These are phyloP conservation scores for Eurystomus glaucurus DNA, from an alignment of 2,797 vertebrate genomes.

Conservation along the genomic window DNA sequence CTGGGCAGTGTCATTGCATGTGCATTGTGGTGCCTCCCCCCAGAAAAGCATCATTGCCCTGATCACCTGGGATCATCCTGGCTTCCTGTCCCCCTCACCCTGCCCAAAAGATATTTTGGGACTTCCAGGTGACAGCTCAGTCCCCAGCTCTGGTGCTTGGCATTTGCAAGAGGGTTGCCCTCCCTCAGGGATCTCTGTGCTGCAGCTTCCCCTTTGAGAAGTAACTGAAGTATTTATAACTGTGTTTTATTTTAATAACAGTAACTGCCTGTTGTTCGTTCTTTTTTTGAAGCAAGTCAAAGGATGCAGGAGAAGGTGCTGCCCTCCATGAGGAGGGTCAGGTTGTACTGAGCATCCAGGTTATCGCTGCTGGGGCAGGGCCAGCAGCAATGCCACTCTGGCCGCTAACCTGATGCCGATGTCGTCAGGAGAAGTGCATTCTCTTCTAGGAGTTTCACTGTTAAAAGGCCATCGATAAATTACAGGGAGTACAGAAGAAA, in stretches of 20 bases:
- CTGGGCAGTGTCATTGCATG: background rate
- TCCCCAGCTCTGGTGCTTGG: background rate
- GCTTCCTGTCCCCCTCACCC: background rate
- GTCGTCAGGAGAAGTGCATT: background rate
- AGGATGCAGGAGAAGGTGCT: background rate
- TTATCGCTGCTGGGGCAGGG: fast-evolving
- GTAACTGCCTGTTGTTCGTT: background rate
- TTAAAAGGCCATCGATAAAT: constrained; percentile 43
- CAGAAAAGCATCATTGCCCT: background rate
- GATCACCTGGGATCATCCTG: fast-evolving
- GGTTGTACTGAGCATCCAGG: background rate
- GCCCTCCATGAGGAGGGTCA: background rate
- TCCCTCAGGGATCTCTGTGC: fast-evolving
- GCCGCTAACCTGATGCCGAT: background rate
- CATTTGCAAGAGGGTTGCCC: background rate
- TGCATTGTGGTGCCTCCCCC: fast-evolving
- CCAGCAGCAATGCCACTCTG: fast-evolving
- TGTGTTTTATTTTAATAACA: background rate
- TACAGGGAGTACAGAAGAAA: constrained; percentile 17
- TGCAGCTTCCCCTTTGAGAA: background rate
- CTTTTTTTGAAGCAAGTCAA: background rate
- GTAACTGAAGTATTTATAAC: background rate
- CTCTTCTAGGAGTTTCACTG: background rate
- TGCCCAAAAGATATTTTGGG: background rate
- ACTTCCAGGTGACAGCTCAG: fast-evolving